phyloP scores from a whole-genome alignment of 2,888 invertebrate genomes.

The Hesperia comma region DNA sequence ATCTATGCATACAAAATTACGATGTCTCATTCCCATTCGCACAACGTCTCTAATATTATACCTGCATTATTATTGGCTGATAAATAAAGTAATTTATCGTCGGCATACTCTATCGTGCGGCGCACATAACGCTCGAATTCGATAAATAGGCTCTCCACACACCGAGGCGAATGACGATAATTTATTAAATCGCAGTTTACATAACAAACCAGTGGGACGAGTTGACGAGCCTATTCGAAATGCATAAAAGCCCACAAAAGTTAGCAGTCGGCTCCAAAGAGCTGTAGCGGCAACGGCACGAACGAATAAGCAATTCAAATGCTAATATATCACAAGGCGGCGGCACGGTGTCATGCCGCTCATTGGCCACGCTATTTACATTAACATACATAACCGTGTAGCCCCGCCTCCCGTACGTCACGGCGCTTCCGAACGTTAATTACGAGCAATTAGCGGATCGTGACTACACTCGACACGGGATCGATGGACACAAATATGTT shows the following conservation, averaged over 20 bases:
- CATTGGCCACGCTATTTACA: constrained; percentile 78
- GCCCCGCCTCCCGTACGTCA: constrained; percentile 77
- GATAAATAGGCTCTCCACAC: constrained; percentile 52
- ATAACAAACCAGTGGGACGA: constrained; percentile 66
- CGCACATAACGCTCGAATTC: constrained; percentile 51
- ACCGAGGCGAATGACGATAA: constrained; percentile 59
- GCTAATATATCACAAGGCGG: constrained; percentile 83
- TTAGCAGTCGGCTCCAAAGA: constrained; percentile 50
- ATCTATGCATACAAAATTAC: constrained; percentile 52
- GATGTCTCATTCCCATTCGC: constrained; percentile 59
- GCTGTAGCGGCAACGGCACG: constrained; percentile 54
- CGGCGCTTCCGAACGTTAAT: constrained; percentile 76
- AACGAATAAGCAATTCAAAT: constrained; percentile 81
- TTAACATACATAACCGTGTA: constrained; percentile 75
- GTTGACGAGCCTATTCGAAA: constrained; percentile 58
- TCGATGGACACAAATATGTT: constrained; percentile 52
- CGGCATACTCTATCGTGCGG: constrained; percentile 54
- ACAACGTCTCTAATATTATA: constrained; percentile 54
- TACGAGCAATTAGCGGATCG: constrained; percentile 76
- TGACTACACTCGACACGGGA: constrained; percentile 57
- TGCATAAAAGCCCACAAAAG: constrained; percentile 70
- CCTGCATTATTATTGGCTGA: constrained; percentile 57
- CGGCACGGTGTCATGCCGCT: constrained; percentile 71
- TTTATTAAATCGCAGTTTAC: constrained; percentile 65
- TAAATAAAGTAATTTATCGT: constrained; percentile 66